Evolutionary conservation across 1,140 invertebrate species (phyloP).

Genomic region (Atta cephalotes): DNA sequence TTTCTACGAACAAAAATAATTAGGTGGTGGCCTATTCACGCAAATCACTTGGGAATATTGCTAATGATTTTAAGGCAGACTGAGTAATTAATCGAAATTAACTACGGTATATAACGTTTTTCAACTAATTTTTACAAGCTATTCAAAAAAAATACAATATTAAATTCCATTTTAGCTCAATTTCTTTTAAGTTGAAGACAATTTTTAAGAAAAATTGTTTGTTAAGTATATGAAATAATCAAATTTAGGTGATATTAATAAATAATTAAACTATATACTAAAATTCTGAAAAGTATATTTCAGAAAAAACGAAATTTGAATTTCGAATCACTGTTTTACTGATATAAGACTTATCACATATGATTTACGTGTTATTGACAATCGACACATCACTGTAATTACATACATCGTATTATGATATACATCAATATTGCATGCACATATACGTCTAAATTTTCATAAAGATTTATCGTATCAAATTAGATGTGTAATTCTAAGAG

Average conservation of each 20-base stretch:
- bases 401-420: no score
- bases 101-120: neutral
- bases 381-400: no score
- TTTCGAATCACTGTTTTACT: no score
- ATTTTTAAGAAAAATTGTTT: neutral
- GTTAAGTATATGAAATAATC: neutral
- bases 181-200: neutral
- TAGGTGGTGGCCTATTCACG: neutral
- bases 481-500: no score
- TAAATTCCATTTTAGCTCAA: neutral
- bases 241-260: neutral
- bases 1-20: constrained; percentile 20
- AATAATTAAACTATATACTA: neutral
- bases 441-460: no score
- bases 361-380: no score
- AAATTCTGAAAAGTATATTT: neutral
- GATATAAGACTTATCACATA: no score
- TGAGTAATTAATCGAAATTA: constrained; percentile 15
- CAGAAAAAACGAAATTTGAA: neutral
- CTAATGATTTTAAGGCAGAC: neutral
- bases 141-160: neutral
- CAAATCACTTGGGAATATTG: neutral
- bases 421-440: no score
- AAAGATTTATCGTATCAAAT: no score
- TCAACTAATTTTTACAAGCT: neutral